Percentiles rank a stretch among this genome's conserved stretches.
Evolutionary conservation across 2,797 vertebrate genomes (phyloP).

Genomic region (Nannoperca obscura): DNA sequence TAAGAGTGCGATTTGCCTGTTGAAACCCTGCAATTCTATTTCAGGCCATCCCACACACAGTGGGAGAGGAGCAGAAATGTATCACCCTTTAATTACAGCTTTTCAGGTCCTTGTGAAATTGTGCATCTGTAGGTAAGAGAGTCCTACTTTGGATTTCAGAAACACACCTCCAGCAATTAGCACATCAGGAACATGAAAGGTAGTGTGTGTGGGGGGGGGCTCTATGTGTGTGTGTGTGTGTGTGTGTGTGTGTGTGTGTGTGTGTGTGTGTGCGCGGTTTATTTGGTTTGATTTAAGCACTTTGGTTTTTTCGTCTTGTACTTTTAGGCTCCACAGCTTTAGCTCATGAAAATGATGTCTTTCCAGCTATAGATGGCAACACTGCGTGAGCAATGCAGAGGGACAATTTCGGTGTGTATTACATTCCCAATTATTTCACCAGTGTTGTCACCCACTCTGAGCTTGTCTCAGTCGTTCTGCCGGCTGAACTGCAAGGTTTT

Average conservation of each 20-base stretch:
- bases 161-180: slow-evolving; percentile 79
- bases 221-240: slow-evolving; percentile 11
- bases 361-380: slow-evolving; percentile 54
- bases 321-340: slow-evolving; percentile 40
- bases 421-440: slow-evolving; percentile 75
- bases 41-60: slow-evolving; percentile 84
- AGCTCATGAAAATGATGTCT: slow-evolving; percentile 51
- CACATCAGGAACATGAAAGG: slow-evolving; percentile 64
- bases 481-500: slow-evolving; percentile 62
- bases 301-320: slow-evolving; percentile 37
- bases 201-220: slow-evolving; percentile 14
- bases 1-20: slow-evolving; percentile 71
- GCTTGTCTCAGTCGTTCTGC: slow-evolving; percentile 71
- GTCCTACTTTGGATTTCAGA: slow-evolving; percentile 74
- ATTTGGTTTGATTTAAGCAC: slow-evolving; percentile 52
- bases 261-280: slow-evolving; percentile 21
- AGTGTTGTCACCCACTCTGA: slow-evolving; percentile 65
- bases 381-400: slow-evolving; percentile 52
- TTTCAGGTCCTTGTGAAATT: slow-evolving; percentile 79
- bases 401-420: slow-evolving; percentile 50
- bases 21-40: slow-evolving; percentile 84
- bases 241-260: slow-evolving; percentile 9
- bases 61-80: slow-evolving; percentile 83
- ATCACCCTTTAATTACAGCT: slow-evolving; percentile 85
- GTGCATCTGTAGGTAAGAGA: slow-evolving; percentile 79